Evolutionary conservation across 2,113 vertebrate species (phyloP).

Genomic region (Paralichthys olivaceus): DNA sequence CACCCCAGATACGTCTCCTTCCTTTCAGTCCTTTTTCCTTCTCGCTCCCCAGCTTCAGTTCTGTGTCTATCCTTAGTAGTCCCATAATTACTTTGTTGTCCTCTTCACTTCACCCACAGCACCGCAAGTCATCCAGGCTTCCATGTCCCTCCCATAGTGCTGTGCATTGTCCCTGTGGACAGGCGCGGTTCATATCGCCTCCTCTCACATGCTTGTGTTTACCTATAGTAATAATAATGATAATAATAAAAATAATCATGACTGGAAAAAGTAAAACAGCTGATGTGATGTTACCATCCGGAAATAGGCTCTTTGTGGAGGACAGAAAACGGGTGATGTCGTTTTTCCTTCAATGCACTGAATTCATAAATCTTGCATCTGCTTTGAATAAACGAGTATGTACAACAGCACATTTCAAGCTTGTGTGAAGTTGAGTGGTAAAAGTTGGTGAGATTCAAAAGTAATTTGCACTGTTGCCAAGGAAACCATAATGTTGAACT

Average conservation of each 20-base stretch:
- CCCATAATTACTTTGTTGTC: slow-evolving; percentile 73
- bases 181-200: slow-evolving; percentile 20
- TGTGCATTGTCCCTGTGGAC: slow-evolving; percentile 21
- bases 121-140: slow-evolving; percentile 34
- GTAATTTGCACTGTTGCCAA: slow-evolving; percentile 49
- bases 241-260: not conserved
- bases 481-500: slow-evolving; percentile 49
- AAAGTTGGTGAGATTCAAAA: slow-evolving; percentile 29
- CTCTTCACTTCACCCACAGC: slow-evolving; percentile 53
- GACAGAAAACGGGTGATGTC: not conserved
- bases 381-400: slow-evolving; percentile 4
- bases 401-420: slow-evolving; percentile 4
- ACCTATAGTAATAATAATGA: not conserved
- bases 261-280: not conserved
- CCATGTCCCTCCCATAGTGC: slow-evolving; percentile 38
- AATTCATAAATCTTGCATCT: not conserved
- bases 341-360: not conserved
- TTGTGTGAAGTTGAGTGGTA: slow-evolving; percentile 9
- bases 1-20: slow-evolving; percentile 5
- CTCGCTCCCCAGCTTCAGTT: slow-evolving; percentile 28
- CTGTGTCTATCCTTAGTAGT: slow-evolving; percentile 55
- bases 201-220: not conserved
- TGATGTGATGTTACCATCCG: not conserved
- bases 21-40: slow-evolving; percentile 36
- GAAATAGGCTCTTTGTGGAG: not conserved